A percentile compares a stretch with the other conserved stretches of the same genome.
Evolutionary conservation across 1,140 invertebrate genomes (phyloP).

Genomic region (Aphelenchoides besseyi): DNA sequence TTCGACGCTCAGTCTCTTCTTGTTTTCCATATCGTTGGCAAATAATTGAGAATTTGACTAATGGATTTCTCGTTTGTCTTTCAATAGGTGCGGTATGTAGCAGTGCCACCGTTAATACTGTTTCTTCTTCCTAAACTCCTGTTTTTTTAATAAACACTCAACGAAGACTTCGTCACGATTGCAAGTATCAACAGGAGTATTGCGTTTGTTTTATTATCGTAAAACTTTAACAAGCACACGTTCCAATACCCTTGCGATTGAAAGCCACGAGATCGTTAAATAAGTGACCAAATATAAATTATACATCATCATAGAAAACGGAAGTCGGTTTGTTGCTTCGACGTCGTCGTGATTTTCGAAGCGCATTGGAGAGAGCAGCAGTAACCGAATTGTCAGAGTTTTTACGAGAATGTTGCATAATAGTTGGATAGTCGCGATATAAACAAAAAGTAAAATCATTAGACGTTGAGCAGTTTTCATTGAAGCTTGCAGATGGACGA

Average conservation of each 20-base stretch:
- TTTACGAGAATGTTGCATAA: background rate
- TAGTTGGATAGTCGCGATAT: background rate
- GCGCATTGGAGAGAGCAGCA: background rate
- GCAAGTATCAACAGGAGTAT: no score
- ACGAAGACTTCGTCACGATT: no score
- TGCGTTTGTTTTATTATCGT: slow-evolving; percentile 1
- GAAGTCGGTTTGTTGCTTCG: background rate
- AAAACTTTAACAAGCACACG: background rate
- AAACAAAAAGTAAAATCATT: background rate
- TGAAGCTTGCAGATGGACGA: background rate
- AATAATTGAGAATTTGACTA: no score
- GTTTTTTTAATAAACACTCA: no score
- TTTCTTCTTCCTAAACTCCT: no score
- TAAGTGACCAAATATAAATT: background rate
- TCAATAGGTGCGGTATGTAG: no score
- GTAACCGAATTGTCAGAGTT: background rate
- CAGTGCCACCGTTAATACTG: no score
- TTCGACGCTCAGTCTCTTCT: no score
- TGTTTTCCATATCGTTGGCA: no score
- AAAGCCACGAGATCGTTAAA: background rate
- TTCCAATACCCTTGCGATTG: background rate
- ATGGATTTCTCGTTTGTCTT: no score
- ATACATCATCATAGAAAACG: background rate
- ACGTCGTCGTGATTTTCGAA: background rate
- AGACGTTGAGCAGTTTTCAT: background rate